Evolutionary conservation across 1,140 invertebrate species (phyloP).

Genomic region (Mycetomoellerius zeteki): DNA sequence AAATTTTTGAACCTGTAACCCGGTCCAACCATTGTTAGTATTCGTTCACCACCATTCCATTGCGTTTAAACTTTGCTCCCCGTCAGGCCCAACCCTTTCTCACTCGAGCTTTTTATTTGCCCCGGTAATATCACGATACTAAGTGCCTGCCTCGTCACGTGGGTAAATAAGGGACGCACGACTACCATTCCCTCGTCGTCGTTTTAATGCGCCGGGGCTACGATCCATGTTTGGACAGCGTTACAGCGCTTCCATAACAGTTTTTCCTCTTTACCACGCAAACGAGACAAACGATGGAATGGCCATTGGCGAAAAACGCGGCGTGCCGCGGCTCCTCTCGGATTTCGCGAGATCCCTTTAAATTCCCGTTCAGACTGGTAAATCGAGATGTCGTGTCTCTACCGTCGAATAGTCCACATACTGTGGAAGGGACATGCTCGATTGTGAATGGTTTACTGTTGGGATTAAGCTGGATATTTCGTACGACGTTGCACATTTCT

Average conservation of each 20-base stretch:
- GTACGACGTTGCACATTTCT: constrained; percentile 33
- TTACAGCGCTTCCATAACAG: constrained; percentile 68
- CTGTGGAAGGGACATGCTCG: not conserved
- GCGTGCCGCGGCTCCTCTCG: constrained; percentile 47
- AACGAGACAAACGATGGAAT: constrained; percentile 44
- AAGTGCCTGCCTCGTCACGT: constrained; percentile 73
- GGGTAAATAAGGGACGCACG: constrained; percentile 74
- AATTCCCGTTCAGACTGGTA: constrained; percentile 27
- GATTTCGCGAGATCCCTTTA: constrained; percentile 44
- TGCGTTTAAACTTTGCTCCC: constrained; percentile 62
- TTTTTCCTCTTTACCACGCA: constrained; percentile 65
- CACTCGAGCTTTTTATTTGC: constrained; percentile 73
- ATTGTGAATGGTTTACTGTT: constrained; percentile 22
- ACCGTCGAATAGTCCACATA: constrained; percentile 2
- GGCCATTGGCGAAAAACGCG: constrained; percentile 38
- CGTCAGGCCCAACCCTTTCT: not conserved
- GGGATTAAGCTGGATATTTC: constrained; percentile 45
- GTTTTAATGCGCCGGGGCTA: constrained; percentile 69
- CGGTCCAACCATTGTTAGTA: not conserved
- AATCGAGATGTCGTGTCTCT: constrained; percentile 52
- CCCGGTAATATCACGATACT: constrained; percentile 77
- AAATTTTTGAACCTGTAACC: not conserved
- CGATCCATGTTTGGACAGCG: constrained; percentile 75
- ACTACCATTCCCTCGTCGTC: constrained; percentile 48
- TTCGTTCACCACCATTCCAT: constrained; percentile 39